A percentile compares a stretch with the other conserved stretches of the same genome.
phyloP scores from a whole-genome alignment of 2,113 vertebrate species.

The Regulus satrapa region DNA sequence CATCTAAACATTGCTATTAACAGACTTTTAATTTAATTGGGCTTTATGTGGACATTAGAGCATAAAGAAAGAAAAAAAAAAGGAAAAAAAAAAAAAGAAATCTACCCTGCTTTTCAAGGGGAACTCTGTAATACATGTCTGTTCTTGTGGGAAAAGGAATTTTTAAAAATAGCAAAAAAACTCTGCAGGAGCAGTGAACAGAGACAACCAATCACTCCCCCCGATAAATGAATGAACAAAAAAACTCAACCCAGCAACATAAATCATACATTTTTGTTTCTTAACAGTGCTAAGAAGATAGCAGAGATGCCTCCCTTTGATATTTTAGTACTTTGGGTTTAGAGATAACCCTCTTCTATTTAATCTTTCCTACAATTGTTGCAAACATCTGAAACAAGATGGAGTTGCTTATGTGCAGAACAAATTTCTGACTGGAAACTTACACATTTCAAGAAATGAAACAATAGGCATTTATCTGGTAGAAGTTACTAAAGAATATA shows the following conservation, averaged over 20 bases:
- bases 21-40: neutral
- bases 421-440: neutral
- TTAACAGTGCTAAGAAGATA: neutral
- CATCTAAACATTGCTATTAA: neutral
- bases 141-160: neutral
- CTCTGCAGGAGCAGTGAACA: neutral
- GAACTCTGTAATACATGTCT: neutral
- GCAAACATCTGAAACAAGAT: neutral
- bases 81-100: no score
- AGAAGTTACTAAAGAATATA: neutral
- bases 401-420: neutral
- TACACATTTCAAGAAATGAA: no score
- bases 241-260: neutral
- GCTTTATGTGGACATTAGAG: neutral
- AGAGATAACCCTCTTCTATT: neutral
- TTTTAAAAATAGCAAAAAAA: neutral
- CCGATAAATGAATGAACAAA: neutral
- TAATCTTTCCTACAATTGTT: neutral
- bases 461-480: neutral
- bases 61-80: neutral
- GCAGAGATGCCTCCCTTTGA: neutral
- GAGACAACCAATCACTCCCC: neutral
- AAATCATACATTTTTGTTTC: neutral
- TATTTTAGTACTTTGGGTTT: neutral
- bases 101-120: neutral